Conservation (phyloP, 2,113 vertebrate genomes). For the Phalacrocorax brasilianus region DNA sequence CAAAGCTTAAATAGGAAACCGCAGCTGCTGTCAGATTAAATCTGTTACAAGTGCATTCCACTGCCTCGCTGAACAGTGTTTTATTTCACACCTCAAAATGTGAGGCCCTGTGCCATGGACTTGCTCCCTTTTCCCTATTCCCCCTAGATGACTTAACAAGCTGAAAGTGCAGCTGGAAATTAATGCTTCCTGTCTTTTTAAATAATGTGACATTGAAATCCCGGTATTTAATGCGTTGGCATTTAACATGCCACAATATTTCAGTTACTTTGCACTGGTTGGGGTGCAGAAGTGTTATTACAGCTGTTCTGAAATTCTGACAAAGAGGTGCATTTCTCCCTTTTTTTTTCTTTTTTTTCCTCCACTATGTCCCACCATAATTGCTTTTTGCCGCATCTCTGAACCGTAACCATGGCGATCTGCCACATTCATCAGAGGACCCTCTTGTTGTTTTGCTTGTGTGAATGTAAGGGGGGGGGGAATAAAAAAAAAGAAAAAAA, state of each 20-base stretch:
- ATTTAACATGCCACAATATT: slow-evolving; percentile 83
- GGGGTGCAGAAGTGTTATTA: slow-evolving; percentile 82
- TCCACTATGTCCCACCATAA: slow-evolving; percentile 78
- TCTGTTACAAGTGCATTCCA: slow-evolving; percentile 53
- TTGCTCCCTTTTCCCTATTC: slow-evolving; percentile 57
- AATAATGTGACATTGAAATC: slow-evolving; percentile 81
- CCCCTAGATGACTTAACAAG: slow-evolving; percentile 67
- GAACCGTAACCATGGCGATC: slow-evolving; percentile 87
- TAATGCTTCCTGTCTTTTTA: slow-evolving; percentile 82
- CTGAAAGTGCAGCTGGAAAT: slow-evolving; percentile 77
- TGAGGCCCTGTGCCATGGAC: slow-evolving; percentile 52
- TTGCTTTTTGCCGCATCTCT: slow-evolving; percentile 85
- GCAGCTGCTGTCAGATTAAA: slow-evolving; percentile 67
- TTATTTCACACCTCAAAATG: slow-evolving; percentile 60
- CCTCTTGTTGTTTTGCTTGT: slow-evolving; percentile 82
- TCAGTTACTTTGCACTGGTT: slow-evolving; percentile 81
- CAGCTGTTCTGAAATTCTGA: slow-evolving; percentile 88
- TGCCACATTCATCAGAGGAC: slow-evolving; percentile 81
- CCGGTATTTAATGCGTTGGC: slow-evolving; percentile 73
- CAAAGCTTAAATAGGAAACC: slow-evolving; percentile 54
- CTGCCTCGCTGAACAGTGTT: slow-evolving; percentile 42
- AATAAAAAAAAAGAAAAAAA: background rate
- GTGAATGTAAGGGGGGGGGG: slow-evolving; percentile 58
- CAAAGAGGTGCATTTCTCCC: slow-evolving; percentile 83
- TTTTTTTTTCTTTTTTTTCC: background rate